phyloP scores from a whole-genome alignment of 2,797 vertebrate species.

The Perodicticus potto region DNA sequence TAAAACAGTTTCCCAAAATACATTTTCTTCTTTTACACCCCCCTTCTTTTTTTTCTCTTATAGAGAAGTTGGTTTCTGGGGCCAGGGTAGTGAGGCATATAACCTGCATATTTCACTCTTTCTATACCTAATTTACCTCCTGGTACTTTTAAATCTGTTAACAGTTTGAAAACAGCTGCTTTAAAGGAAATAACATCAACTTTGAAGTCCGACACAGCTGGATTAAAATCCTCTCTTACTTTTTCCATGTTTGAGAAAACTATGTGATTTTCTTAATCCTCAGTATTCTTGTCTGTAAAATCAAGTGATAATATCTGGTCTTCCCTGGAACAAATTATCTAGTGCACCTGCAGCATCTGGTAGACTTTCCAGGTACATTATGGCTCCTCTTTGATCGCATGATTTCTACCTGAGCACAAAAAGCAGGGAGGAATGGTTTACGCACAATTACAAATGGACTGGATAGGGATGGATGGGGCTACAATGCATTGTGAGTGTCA shows the following conservation, averaged over 20 bases:
- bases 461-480: not conserved
- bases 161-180: conserved; percentile 19
- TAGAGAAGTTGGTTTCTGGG: not conserved
- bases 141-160: not conserved
- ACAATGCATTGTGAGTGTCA: not conserved
- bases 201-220: not conserved
- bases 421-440: not conserved
- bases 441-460: not conserved
- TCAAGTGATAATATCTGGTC: not conserved
- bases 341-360: not conserved
- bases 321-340: not conserved
- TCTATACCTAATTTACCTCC: not conserved
- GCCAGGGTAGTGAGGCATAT: not conserved
- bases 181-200: not conserved
- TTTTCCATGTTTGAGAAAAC: not conserved
- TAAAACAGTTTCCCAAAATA: not conserved
- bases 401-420: not conserved
- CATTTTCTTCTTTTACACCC: not conserved
- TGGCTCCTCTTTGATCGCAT: not conserved
- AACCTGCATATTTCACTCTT: not conserved
- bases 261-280: not conserved
- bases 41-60: not conserved
- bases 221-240: not conserved
- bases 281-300: not conserved
- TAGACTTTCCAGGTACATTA: not conserved